Evolutionary conservation across 2,888 invertebrate species (phyloP).

Genomic region (Dynastes grantii): DNA sequence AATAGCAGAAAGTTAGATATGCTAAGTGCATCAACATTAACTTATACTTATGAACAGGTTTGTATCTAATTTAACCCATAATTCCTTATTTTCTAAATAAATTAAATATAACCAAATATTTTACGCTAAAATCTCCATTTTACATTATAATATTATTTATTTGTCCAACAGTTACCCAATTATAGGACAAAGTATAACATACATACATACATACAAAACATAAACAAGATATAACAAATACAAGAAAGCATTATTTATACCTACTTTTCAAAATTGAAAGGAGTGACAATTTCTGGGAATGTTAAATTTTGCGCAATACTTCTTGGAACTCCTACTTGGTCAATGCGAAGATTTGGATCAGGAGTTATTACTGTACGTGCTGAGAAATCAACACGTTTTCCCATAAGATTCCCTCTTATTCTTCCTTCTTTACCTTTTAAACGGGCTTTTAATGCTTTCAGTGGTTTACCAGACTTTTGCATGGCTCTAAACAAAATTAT

Average conservation of each 20-base stretch:
- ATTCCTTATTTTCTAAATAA: too few species aligned
- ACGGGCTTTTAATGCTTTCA: conserved; percentile 97
- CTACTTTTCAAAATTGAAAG: conserved; percentile 97
- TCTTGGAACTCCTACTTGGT: conserved; percentile 97
- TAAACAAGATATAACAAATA: neutral
- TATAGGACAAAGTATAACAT: too few species aligned
- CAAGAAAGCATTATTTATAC: conserved; percentile 57
- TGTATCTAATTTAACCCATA: too few species aligned
- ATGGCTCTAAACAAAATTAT: conserved; percentile 80
- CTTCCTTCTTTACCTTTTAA: conserved; percentile 99
- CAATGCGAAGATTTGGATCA: conserved; percentile 94
- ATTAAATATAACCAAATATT: too few species aligned
- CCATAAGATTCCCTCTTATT: conserved; percentile 99
- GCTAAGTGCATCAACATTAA: too few species aligned
- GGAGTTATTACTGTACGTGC: conserved; percentile 99
- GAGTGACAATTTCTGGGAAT: conserved; percentile 99
- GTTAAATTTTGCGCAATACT: conserved; percentile 99
- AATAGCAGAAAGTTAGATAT: too few species aligned
- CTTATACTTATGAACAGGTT: too few species aligned
- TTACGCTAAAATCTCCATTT: too few species aligned
- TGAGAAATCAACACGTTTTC: conserved; percentile 99
- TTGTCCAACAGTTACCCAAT: too few species aligned
- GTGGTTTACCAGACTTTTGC: conserved; percentile 98
- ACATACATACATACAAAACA: too few species aligned
- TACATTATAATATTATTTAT: too few species aligned